phyloP scores from a whole-genome alignment of 2,888 invertebrate species.

The Aplocera efformata region DNA sequence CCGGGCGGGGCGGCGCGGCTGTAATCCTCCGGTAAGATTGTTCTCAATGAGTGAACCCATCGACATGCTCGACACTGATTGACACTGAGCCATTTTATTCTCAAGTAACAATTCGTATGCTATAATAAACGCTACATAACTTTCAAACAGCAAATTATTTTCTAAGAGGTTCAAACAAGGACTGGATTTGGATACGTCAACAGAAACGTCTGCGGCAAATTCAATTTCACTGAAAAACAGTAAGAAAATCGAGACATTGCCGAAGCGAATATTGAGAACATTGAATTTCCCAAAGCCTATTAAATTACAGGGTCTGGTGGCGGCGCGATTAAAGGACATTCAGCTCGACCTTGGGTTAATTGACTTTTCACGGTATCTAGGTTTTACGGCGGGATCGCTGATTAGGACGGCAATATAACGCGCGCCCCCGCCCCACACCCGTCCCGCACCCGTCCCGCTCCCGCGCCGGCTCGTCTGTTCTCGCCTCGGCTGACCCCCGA shows the following conservation, averaged over 20 bases:
- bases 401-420: conserved; percentile 35
- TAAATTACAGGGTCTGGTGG: conserved; percentile 13
- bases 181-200: neutral
- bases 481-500: conserved; percentile 4
- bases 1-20: too few species aligned
- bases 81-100: too few species aligned
- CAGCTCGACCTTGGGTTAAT: conserved; percentile 31
- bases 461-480: conserved; percentile 1
- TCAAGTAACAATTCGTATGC: too few species aligned
- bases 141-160: too few species aligned
- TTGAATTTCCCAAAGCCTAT: conserved; percentile 10
- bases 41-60: too few species aligned
- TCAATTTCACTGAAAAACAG: too few species aligned
- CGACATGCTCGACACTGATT: too few species aligned
- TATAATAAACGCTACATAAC: too few species aligned
- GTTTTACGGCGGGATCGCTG: conserved; percentile 32
- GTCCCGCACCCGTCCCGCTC: conserved; percentile 3
- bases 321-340: conserved; percentile 17
- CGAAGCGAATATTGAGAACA: conserved; percentile 2
- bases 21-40: too few species aligned
- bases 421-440: conserved; percentile 8
- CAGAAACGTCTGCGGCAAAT: too few species aligned
- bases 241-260: neutral
- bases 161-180: too few species aligned
- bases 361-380: conserved; percentile 35